A percentile compares a stretch with the other conserved stretches of the same genome.
These are phyloP conservation scores for Natrix natrix DNA, from an alignment of 2,797 vertebrate genomes.

Conservation along the genomic window DNA sequence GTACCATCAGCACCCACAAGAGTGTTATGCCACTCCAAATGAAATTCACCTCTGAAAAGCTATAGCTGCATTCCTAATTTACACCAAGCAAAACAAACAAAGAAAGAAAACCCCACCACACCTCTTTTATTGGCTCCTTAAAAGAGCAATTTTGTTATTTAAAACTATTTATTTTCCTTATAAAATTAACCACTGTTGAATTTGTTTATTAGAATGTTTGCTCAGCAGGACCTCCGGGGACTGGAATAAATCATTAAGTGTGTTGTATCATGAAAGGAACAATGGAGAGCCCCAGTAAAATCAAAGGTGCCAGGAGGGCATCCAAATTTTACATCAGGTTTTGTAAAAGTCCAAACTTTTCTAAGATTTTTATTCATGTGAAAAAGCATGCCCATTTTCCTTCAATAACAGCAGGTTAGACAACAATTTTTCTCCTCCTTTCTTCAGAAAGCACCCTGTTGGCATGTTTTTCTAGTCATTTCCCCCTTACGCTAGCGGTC, in stretches of 20 bases:
- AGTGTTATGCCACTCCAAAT: slow-evolving; percentile 12
- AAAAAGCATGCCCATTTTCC: slow-evolving; percentile 46
- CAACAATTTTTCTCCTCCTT: background rate
- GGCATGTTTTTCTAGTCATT: slow-evolving; percentile 60
- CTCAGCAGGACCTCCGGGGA: slow-evolving; percentile 17
- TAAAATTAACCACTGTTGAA: slow-evolving; percentile 32
- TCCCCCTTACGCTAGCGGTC: slow-evolving; percentile 55
- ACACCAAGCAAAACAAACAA: slow-evolving; percentile 6
- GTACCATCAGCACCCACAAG: slow-evolving; percentile 49
- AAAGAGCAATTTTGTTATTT: background rate
- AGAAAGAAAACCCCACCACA: background rate
- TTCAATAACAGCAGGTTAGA: slow-evolving; percentile 44
- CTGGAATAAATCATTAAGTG: slow-evolving; percentile 43
- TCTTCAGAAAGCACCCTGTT: slow-evolving; percentile 59
- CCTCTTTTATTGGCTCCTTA: slow-evolving; percentile 55
- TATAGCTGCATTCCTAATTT: slow-evolving; percentile 48
- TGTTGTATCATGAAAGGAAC: slow-evolving; percentile 41
- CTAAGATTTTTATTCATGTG: slow-evolving; percentile 59
- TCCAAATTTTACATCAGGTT: slow-evolving; percentile 50
- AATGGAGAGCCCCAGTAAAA: slow-evolving; percentile 40
- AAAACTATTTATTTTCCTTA: background rate
- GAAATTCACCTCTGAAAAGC: slow-evolving; percentile 43
- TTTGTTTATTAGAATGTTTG: slow-evolving; percentile 54
- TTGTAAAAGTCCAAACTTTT: slow-evolving; percentile 58
- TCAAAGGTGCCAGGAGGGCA: slow-evolving; percentile 58